Conservation (phyloP, 2,888 invertebrate genomes). For the Nemotelus pantherinus region DNA sequence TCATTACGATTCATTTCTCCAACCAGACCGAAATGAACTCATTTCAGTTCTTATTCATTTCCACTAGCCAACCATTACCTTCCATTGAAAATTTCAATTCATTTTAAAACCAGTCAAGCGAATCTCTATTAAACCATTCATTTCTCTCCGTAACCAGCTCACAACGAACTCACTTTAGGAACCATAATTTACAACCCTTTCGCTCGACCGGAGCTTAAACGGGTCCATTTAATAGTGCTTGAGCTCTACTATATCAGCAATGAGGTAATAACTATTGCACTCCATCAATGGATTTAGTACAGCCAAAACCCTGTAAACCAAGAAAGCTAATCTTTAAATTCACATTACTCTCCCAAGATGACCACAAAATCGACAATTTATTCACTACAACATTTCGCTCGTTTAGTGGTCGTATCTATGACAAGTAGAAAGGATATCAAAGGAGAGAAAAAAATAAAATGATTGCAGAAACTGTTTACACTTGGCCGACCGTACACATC, state of each 20-base stretch:
- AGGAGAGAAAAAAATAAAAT: background rate
- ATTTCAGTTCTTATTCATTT: background rate
- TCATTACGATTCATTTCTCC: constrained; percentile 9
- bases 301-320: background rate
- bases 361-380: constrained; percentile 34
- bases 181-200: constrained; percentile 37
- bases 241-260: constrained; percentile 7
- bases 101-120: constrained; percentile 16
- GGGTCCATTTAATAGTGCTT: constrained; percentile 16
- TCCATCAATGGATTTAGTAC: background rate
- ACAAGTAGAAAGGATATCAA: no score
- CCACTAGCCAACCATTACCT: background rate
- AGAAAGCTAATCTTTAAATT: constrained; percentile 35
- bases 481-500: background rate
- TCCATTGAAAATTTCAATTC: background rate
- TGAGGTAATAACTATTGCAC: constrained; percentile 12
- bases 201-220: constrained; percentile 1
- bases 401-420: background rate
- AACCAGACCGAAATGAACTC: background rate
- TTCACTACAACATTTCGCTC: background rate
- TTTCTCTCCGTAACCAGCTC: constrained; percentile 2
- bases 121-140: constrained; percentile 23
- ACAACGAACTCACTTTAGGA: background rate
- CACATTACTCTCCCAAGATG: constrained; percentile 18
- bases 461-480: background rate